These are phyloP conservation scores for Neoascia interrupta DNA, from an alignment of 2,888 invertebrate species.

Conservation along the genomic window DNA sequence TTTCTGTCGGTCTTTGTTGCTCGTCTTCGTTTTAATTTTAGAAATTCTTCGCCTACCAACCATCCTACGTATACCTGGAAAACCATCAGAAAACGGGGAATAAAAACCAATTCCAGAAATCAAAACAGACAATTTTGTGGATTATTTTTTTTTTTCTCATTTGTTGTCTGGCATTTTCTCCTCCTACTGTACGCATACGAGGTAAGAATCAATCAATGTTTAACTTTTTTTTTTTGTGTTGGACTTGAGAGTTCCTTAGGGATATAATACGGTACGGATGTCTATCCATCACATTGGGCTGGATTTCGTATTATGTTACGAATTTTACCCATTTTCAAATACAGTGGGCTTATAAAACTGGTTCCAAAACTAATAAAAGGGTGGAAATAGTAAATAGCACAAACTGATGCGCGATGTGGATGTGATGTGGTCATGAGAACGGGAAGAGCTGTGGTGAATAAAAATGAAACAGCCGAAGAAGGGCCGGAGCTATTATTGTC, in stretches of 20 bases:
- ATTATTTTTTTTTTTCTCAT: conserved; percentile 36
- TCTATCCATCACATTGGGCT: no score
- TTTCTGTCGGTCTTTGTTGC: conserved; percentile 8
- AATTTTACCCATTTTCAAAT: no score
- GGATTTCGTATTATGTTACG: no score
- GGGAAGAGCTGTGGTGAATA: conserved; percentile 30
- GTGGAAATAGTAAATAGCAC: conserved; percentile 42
- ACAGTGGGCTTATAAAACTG: conserved; percentile 36
- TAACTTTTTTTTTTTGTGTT: not conserved
- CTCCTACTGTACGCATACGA: no score
- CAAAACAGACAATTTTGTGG: conserved; percentile 31
- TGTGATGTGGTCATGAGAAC: no score
- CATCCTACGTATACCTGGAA: conserved; percentile 10
- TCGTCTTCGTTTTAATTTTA: conserved; percentile 37
- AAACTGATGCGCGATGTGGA: conserved; percentile 7
- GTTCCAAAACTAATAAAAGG: conserved; percentile 37
- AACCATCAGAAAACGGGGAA: not conserved
- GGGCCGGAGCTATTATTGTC: conserved; percentile 52
- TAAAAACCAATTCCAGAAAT: not conserved
- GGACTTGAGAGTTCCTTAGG: no score
- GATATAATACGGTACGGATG: no score
- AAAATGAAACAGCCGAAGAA: conserved; percentile 21
- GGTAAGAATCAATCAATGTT: conserved; percentile 42
- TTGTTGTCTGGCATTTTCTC: conserved; percentile 17
- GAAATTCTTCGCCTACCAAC: conserved; percentile 41